Conservation (phyloP, 1,140 invertebrate genomes). For the Gryllus bimaculatus region DNA sequence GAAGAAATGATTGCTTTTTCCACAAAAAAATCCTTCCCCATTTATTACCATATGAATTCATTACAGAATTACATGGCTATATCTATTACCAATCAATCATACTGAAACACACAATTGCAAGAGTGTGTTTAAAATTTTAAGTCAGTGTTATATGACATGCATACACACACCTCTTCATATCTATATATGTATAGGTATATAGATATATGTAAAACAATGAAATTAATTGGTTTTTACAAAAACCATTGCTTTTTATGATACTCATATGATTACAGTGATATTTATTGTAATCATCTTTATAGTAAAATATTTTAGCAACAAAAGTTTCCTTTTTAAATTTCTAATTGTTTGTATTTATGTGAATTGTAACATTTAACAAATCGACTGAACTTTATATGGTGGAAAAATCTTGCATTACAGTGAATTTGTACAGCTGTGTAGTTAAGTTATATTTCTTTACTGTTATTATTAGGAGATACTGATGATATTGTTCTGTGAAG, state of each 20-base stretch:
- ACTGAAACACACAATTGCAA: neutral
- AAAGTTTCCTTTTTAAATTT: slow-evolving; percentile 14
- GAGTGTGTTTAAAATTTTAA: neutral
- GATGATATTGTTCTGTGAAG: slow-evolving; percentile 3
- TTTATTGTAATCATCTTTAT: slow-evolving; percentile 10
- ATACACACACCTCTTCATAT: neutral
- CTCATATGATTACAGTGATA: slow-evolving; percentile 10
- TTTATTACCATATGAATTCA: neutral
- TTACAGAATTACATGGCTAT: neutral
- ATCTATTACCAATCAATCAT: neutral
- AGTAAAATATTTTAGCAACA: slow-evolving; percentile 12
- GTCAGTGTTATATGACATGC: neutral
- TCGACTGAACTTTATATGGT: slow-evolving; percentile 11
- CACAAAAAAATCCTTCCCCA: neutral
- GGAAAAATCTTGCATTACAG: slow-evolving; percentile 20
- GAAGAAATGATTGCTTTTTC: neutral
- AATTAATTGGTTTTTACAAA: slow-evolving; percentile 3
- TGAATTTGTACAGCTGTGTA: neutral
- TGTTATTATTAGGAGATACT: neutral
- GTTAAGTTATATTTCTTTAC: neutral
- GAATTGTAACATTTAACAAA: slow-evolving; percentile 16
- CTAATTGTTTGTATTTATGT: slow-evolving; percentile 21
- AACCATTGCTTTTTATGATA: slow-evolving; percentile 8
- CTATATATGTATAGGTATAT: neutral
- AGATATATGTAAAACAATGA: neutral